A percentile compares a stretch with the other conserved stretches of the same genome.
phyloP scores from a whole-genome alignment of 1,140 invertebrate genomes.

The Ceratina australensis region DNA sequence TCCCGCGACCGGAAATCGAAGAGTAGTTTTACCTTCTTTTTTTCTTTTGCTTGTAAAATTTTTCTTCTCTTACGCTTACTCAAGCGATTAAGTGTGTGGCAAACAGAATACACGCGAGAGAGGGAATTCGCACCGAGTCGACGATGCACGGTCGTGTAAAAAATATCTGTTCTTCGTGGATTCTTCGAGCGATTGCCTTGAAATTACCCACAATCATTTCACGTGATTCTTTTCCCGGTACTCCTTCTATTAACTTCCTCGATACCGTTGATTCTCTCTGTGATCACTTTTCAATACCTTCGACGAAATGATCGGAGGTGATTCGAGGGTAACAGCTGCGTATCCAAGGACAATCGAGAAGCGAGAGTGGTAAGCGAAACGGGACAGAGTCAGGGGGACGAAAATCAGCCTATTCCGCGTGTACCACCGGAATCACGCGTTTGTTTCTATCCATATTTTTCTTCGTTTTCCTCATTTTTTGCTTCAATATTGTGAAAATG shows the following conservation, averaged over 20 bases:
- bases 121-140: slow-evolving; percentile 49
- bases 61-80: not conserved
- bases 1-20: slow-evolving; percentile 56
- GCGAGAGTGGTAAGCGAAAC: slow-evolving; percentile 14
- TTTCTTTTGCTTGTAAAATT: slow-evolving; percentile 6
- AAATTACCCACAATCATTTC: no score
- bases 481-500: slow-evolving; percentile 14
- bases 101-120: slow-evolving; percentile 57
- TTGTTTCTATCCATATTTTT: not conserved
- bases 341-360: slow-evolving; percentile 17
- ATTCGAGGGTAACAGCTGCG: no score
- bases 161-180: slow-evolving; percentile 55
- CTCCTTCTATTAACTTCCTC: no score
- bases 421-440: slow-evolving; percentile 12
- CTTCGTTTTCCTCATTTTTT: not conserved
- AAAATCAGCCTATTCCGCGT: slow-evolving; percentile 36
- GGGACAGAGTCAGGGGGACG: slow-evolving; percentile 24
- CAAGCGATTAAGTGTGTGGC: slow-evolving; percentile 25
- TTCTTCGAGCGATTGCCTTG: not conserved
- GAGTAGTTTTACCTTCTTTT: slow-evolving; percentile 16
- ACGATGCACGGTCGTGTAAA: slow-evolving; percentile 54
- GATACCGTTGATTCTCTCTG: no score
- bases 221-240: no score
- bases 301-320: no score
- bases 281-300: no score